Evolutionary conservation across 35 echinoderm and acorn worm genomes (phyloP), one percentile per base, ranked within the genome.

Genomic region (Apostichopus californicus): DNA sequence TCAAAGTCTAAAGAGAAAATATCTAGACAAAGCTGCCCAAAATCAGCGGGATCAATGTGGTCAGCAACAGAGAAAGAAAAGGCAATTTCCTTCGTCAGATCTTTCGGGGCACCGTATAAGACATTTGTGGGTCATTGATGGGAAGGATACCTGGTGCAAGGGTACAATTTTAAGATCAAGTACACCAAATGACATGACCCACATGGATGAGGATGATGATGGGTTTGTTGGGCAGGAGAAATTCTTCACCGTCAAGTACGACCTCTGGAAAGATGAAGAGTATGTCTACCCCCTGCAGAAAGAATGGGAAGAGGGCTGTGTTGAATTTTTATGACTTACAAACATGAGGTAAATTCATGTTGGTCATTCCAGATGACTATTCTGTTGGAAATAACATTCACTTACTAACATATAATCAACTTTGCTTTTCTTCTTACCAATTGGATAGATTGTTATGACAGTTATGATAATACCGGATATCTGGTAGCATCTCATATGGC

Each of bases 271-370:
- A 21, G 10, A 24, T 9, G 24, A 86, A 24, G 83, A 86, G 4
- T 86, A 54, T 54, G 83, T 86, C 10, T 86, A 86, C 56, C 83
- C 83, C 56, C 46, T 86, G 46, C 24, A 86, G 56, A 86, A 86
- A 86, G 83, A 86, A 86, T 86, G 83, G 83, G 83, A 86, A 86
- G 83, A 86, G n/a, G 83, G 46, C 7, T 86, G 83, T 86, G 83
- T 86, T 73, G 70, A 73, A 73, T 73, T 73, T 1, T 15, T 73
- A 73, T 73, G 20, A 73, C 13, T 73, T 73, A 21, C 13, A 15
- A 73, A 73, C 20, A 28, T 28, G 26, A 73, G 20, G 20, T 73
- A 15, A 73, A 15, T 73, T 73, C 70, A 21, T 13, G 13, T 73
- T 73, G 70, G 13, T 13, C 70, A 73, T 15, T 73, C 13, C 70